Percentiles rank a stretch among this genome's conserved stretches.
phyloP scores from a whole-genome alignment of 2,797 vertebrate genomes.

The Masticophis lateralis region DNA sequence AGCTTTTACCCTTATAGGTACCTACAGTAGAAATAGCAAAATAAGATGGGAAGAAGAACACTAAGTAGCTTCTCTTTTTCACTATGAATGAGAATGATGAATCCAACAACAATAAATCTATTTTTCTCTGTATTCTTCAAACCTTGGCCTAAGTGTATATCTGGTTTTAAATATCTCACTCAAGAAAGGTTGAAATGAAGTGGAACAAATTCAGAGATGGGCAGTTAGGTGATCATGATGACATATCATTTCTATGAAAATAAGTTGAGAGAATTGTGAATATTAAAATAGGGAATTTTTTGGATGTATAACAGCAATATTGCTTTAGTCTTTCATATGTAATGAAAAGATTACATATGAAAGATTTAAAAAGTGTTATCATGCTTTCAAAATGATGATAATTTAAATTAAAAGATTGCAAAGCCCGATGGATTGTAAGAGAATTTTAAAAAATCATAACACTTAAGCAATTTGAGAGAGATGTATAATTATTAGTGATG shows the following conservation, averaged over 20 bases:
- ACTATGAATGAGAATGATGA: neutral
- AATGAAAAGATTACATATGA: neutral
- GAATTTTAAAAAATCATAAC: neutral
- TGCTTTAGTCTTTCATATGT: neutral
- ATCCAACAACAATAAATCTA: neutral
- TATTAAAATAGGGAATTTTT: neutral
- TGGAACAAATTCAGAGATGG: neutral
- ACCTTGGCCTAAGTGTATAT: neutral
- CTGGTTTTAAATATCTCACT: neutral
- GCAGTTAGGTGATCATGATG: neutral
- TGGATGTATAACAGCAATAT: neutral
- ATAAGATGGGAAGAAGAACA: neutral
- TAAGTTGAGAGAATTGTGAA: neutral
- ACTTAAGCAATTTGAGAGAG: neutral
- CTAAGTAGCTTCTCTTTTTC: neutral
- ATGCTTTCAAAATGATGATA: neutral
- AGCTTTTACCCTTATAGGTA: neutral
- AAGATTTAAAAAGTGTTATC: neutral
- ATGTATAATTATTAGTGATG: neutral
- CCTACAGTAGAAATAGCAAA: neutral
- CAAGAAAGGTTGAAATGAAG: neutral
- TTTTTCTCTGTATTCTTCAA: neutral
- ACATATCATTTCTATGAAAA: neutral
- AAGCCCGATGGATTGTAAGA: neutral
- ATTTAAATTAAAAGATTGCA: neutral